Percentiles rank a stretch among this genome's conserved stretches.
These are phyloP conservation scores for Pyxicephalus adspersus DNA, from an alignment of 2,113 vertebrate genomes.

Conservation along the genomic window DNA sequence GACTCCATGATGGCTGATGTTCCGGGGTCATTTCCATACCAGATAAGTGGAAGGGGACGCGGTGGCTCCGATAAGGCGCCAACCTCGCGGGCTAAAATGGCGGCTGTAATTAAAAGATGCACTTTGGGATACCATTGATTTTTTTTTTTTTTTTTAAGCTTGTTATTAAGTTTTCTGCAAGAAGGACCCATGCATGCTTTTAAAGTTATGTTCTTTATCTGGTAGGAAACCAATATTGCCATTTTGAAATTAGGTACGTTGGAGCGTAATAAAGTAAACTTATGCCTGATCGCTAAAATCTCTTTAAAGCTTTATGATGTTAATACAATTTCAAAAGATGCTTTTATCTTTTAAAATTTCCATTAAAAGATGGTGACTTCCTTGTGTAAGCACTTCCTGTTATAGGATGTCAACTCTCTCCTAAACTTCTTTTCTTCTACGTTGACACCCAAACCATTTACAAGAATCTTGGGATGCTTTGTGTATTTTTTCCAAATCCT, in stretches of 20 bases:
- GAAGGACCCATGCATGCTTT: background rate
- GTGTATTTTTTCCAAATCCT: too few relatives aligned
- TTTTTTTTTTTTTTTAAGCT: background rate
- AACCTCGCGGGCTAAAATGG: background rate
- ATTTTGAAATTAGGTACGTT: background rate
- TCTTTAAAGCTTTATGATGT: too few relatives aligned
- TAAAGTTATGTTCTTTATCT: slow-evolving; percentile 24
- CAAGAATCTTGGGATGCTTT: too few relatives aligned
- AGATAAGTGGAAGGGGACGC: background rate
- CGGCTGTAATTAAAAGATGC: slow-evolving; percentile 17
- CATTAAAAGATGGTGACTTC: too few relatives aligned
- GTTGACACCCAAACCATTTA: too few relatives aligned
- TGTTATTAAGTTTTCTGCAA: background rate
- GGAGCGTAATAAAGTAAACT: too few relatives aligned
- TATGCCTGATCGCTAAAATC: too few relatives aligned
- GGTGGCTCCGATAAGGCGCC: background rate
- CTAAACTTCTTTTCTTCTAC: too few relatives aligned
- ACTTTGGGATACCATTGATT: background rate
- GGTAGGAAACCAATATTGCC: background rate
- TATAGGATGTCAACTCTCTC: too few relatives aligned
- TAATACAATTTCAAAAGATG: too few relatives aligned
- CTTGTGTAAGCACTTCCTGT: too few relatives aligned
- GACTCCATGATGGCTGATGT: background rate
- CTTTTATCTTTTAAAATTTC: too few relatives aligned
- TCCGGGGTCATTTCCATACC: slow-evolving; percentile 1